These are phyloP conservation scores for Yponomeuta cagnagella DNA, from an alignment of 2,888 invertebrate genomes.

Conservation along the genomic window DNA sequence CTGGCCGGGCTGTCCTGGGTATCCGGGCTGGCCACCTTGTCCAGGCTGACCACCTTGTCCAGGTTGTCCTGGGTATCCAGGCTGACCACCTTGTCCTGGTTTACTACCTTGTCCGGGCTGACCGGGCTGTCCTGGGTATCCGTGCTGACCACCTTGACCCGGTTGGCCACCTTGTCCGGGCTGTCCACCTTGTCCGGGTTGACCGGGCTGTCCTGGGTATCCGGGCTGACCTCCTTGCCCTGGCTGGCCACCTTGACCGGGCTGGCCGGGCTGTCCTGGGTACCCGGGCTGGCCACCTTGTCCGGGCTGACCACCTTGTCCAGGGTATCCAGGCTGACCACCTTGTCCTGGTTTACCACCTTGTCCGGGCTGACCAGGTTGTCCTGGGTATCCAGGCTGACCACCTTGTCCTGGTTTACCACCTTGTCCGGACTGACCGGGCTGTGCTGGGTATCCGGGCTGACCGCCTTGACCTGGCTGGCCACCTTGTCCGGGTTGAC, in stretches of 20 bases:
- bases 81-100: constrained; percentile 22
- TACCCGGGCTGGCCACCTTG: constrained; percentile 29
- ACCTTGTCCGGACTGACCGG: constrained; percentile 3
- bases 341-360: constrained; percentile 18
- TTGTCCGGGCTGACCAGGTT: constrained; percentile 24
- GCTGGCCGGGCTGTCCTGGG: constrained; percentile 25
- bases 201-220: constrained; percentile 19
- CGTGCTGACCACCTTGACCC: constrained; percentile 38
- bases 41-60: constrained; percentile 31
- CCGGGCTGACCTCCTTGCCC: constrained; percentile 5
- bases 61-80: constrained; percentile 22
- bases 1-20: constrained; percentile 60
- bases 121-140: constrained; percentile 30
- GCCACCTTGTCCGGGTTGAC: constrained; percentile 14
- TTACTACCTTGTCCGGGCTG: constrained; percentile 21
- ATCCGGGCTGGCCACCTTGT: constrained; percentile 25
- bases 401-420: constrained; percentile 25
- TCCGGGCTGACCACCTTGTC: constrained; percentile 52
- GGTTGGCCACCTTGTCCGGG: constrained; percentile 25
- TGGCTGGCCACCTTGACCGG: constrained; percentile 16
- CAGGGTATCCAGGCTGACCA: constrained; percentile 37
- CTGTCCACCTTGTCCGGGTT: not conserved
- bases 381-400: constrained; percentile 38
- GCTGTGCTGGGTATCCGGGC: constrained; percentile 11
- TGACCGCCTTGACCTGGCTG: constrained; percentile 12